Evolutionary conservation across 2,888 invertebrate genomes (phyloP), one percentile per base, ranked within the genome.

Genomic region (Lasius platythorax): DNA sequence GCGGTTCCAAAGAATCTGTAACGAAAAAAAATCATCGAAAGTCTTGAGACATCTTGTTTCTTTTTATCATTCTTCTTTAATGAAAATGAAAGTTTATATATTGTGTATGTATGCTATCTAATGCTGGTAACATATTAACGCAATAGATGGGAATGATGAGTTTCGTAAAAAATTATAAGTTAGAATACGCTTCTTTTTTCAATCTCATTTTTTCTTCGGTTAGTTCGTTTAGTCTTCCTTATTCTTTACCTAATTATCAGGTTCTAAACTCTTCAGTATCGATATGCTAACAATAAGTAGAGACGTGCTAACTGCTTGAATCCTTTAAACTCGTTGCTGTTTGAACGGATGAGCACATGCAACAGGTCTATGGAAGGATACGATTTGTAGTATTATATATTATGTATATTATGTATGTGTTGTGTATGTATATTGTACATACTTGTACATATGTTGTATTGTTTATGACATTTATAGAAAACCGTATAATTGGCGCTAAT

Each of bases 241-340:
- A 68, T 68, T 46, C 18, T 46, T 63, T 63, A 30, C 8, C 5
- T 46, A 66, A 40, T 46, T 46, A 67, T 68, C 68, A 46, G 43
- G 30, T 28, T 70, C 50, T 70, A 83, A 84, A 86, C 85, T 75
- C 78, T 89, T 72, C 76, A 85, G 82, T 84, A 86, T 82, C 83
- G 46, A 66, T 75, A 81, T 56, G 86, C 86, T 90, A 90, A 46
- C 9, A 46, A 3, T 46, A 46, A 89, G 84, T 87, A 83, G 82
- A 70, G 3, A 33, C 50, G 12, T 74, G 89, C 86, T 89, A 89
- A 87, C 81, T 78, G 76, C 28, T 85, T 61, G 81, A 79, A 87
- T 89, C 86, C 87, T 87, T 88, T 61, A 61, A 63, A 63, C 56
- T 72, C 73, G 64, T 73, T 70, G 15, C 23, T 23, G 28, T 67